These are phyloP conservation scores for Ochropleura plecta DNA, from an alignment of 2,888 invertebrate species.

Conservation along the genomic window DNA sequence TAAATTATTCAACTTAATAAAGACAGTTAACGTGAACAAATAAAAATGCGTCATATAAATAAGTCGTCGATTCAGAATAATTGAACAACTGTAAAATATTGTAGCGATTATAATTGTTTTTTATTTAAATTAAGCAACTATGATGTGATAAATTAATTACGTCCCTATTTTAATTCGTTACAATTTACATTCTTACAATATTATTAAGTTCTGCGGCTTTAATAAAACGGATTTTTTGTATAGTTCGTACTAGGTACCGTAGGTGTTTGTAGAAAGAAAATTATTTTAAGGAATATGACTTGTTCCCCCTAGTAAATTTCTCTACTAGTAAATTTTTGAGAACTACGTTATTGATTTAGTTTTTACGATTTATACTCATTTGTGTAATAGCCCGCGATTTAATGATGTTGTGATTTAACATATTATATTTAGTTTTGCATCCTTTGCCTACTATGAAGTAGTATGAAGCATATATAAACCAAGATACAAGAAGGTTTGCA, in stretches of 20 bases:
- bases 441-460: not conserved
- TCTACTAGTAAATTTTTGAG: not conserved
- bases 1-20: not conserved
- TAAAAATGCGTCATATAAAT: not conserved
- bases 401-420: not conserved
- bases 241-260: slow-evolving; percentile 18
- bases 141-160: not conserved
- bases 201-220: not conserved
- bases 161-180: not conserved
- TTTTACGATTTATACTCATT: not conserved
- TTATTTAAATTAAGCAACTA: slow-evolving; percentile 3
- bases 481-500: not conserved
- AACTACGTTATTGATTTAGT: no score
- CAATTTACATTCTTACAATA: slow-evolving; percentile 5
- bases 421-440: not conserved
- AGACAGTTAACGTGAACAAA: not conserved
- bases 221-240: not conserved
- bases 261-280: slow-evolving; percentile 2
- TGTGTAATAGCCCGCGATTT: not conserved
- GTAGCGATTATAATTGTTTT: not conserved
- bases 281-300: not conserved
- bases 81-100: not conserved
- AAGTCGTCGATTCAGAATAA: not conserved
- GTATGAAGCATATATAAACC: not conserved
- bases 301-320: no score